These are phyloP conservation scores for Ptychodera flava DNA, from an alignment of 35 echinoderm and acorn worm species.

Conservation along the genomic window DNA sequence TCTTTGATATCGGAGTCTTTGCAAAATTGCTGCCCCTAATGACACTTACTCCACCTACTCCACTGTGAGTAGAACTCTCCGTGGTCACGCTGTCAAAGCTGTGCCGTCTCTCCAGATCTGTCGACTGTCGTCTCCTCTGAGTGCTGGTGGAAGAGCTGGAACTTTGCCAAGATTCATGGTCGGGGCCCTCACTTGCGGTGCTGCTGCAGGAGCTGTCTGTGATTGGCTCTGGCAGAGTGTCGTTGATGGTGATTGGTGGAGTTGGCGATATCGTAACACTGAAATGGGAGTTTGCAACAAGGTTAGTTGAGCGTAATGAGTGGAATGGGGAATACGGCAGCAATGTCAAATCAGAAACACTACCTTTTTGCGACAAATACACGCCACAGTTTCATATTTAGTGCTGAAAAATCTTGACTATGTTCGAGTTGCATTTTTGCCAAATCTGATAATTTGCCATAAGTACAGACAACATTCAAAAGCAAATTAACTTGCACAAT, in stretches of 20 bases:
- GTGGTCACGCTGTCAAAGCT: constrained; percentile 92
- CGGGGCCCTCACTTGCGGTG: neutral
- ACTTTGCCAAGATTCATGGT: neutral
- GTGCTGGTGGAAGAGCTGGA: constrained; percentile 39
- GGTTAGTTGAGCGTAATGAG: too few relatives aligned
- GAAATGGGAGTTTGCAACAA: constrained; percentile 2
- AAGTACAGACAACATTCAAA: too few relatives aligned
- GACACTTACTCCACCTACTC: constrained; percentile 59
- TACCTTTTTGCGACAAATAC: too few relatives aligned
- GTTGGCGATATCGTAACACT: constrained; percentile 43
- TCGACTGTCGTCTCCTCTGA: neutral
- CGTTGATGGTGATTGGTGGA: constrained; percentile 33
- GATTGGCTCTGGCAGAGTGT: neutral
- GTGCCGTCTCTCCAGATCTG: constrained; percentile 46
- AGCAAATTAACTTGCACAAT: too few relatives aligned
- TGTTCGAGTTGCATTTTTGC: too few relatives aligned
- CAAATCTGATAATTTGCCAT: too few relatives aligned
- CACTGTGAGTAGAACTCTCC: constrained; percentile 46
- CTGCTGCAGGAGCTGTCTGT: neutral
- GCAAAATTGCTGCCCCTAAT: too few relatives aligned
- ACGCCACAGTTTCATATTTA: too few relatives aligned
- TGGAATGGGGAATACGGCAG: neutral
- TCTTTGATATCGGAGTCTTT: too few relatives aligned
- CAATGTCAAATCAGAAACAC: too few relatives aligned
- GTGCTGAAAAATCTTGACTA: too few relatives aligned